Evolutionary conservation across 2,797 vertebrate species (phyloP).

Genomic region (Acanthiza pusilla): DNA sequence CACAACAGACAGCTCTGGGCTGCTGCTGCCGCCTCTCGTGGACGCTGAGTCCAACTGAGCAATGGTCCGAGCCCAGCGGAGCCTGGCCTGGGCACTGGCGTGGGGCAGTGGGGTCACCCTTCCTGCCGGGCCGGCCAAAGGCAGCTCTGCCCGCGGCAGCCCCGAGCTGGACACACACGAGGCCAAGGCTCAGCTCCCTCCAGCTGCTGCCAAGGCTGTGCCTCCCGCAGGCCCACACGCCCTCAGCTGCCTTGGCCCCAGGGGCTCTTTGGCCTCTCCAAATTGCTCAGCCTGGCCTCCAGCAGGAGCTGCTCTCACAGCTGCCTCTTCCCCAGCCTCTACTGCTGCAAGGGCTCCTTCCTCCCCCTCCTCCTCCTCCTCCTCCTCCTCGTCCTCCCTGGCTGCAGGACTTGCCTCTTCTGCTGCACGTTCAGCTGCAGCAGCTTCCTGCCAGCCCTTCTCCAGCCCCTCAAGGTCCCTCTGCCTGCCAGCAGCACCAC

Average conservation of each 20-base stretch:
- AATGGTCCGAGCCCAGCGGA: too few species aligned
- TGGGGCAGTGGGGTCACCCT: too few species aligned
- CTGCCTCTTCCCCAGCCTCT: neutral
- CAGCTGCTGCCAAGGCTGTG: neutral
- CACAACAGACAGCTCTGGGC: too few species aligned
- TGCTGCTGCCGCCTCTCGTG: too few species aligned
- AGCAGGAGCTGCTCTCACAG: neutral
- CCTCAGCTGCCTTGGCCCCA: neutral
- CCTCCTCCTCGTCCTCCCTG: too few species aligned
- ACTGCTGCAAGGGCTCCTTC: neutral
- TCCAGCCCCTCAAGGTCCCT: neutral
- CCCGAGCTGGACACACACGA: neutral
- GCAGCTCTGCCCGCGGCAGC: too few species aligned
- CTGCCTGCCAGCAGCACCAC: neutral
- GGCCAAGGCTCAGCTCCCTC: neutral
- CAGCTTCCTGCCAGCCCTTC: neutral
- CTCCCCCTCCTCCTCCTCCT: neutral
- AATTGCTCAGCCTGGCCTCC: neutral
- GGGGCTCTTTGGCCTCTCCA: neutral
- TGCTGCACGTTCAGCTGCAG: neutral
- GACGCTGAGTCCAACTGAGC: too few species aligned
- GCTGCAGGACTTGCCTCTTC: neutral
- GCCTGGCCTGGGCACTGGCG: too few species aligned
- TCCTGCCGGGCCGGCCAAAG: too few species aligned
- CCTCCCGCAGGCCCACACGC: accelerated